Base-by-base conservation (phyloP, 2,113 vertebrate species). In the Silurus glanis region DNA sequence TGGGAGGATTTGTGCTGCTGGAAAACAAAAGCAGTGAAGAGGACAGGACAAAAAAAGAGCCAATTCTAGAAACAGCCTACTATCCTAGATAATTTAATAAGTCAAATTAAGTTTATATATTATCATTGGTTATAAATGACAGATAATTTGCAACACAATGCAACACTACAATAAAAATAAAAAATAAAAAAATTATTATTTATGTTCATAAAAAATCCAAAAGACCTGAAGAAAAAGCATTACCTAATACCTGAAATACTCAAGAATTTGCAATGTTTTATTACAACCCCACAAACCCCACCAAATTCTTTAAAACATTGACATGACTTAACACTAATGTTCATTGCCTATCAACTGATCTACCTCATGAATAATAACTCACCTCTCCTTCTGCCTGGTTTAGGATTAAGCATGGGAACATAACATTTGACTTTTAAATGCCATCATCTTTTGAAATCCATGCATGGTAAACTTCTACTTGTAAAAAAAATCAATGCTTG, bases 401-500 rank as follows among this genome's bases (percentile, higher is more conserved):
- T 81, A 84, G 87, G 90, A 91, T 87, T 92, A 89, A 87, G 90
- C 88, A 94, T 91, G 92, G 94, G 92, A 95, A 92, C 91, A 89
- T 92, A 56, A 83, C 90, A 94, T 93, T 94, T 95, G 94, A 95
- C 95, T 96, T 96, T 95, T 94, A 96, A 96, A 95, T 96, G 95
- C 95, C 96, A 93, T 91, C 93, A 87, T 89, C 92, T 95, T 95
- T 95, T 92, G 92, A 97, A 97, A 96, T 96, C 95, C 94, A 95
- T 95, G 94, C 89, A 91, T 93, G 92, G 94, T 95, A 96, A 96
- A 96, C 95, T 96, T 96, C 93, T 93, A 92, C 92, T 85, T 82
- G 78, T 93, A 93, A 95, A 82, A 95, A 86, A 97, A 98, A 98
- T 99, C 97, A 96, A 98, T 98, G 93, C 93, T 85, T 88, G 91